phyloP scores from a whole-genome alignment of 2,797 vertebrate genomes.

The Myoxocephalus aenaeus region DNA sequence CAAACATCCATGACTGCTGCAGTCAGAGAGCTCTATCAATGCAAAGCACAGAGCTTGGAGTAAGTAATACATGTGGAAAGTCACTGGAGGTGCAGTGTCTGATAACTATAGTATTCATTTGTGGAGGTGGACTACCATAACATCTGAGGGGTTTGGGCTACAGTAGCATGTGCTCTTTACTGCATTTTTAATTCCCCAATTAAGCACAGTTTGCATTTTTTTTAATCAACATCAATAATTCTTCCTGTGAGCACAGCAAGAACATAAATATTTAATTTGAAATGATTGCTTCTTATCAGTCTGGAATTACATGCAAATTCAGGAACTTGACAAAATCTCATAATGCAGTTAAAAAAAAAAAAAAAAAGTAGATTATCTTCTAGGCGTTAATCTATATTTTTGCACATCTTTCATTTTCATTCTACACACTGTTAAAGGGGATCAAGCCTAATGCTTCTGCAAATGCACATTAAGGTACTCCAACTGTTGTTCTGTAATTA shows the following conservation, averaged over 20 bases:
- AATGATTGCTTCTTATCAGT: conserved; percentile 29
- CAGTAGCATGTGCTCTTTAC: conserved; percentile 20
- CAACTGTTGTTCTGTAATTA: conserved; percentile 76
- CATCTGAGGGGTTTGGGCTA: conserved; percentile 20
- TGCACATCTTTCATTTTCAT: conserved; percentile 21
- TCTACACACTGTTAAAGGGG: conserved; percentile 53
- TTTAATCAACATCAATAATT: conserved; percentile 20
- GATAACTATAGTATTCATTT: conserved; percentile 50
- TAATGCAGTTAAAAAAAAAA: conserved; percentile 33
- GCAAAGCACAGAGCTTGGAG: conserved; percentile 28
- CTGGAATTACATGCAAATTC: conserved; percentile 41
- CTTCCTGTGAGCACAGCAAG: conserved; percentile 27
- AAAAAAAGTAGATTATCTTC: conserved; percentile 33
- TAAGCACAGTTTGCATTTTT: conserved; percentile 13
- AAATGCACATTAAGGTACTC: conserved; percentile 68
- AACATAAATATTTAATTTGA: conserved; percentile 35
- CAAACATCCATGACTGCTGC: conserved; percentile 66
- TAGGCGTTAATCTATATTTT: conserved; percentile 37
- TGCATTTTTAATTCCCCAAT: conserved; percentile 40
- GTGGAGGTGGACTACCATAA: conserved; percentile 34
- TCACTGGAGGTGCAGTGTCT: conserved; percentile 37
- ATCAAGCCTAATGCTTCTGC: conserved; percentile 61
- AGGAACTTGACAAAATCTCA: conserved; percentile 30
- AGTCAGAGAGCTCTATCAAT: conserved; percentile 40
- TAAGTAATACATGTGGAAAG: conserved; percentile 48